phyloP scores from a whole-genome alignment of 2,888 invertebrate species.

The Trichacis sp. region DNA sequence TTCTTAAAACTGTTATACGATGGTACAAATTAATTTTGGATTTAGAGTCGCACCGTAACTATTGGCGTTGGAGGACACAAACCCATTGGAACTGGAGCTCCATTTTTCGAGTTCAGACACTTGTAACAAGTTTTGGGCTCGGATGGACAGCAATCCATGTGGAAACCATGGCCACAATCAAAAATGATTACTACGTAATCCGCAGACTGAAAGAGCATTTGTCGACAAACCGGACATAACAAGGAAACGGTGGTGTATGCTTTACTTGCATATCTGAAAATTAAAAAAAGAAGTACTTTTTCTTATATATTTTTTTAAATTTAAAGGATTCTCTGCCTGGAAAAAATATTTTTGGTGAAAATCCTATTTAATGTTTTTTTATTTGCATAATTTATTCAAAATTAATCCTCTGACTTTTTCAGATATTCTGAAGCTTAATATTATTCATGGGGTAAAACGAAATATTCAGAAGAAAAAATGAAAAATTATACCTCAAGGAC shows the following conservation, averaged over 20 bases:
- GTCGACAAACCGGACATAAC: conserved; percentile 61
- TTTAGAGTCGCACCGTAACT: conserved; percentile 54
- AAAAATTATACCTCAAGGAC: conserved; percentile 62
- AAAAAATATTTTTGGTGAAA: no score
- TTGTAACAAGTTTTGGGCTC: conserved; percentile 62
- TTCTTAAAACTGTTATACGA: no score
- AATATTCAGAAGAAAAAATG: no score
- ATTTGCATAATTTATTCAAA: no score
- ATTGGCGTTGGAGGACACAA: conserved; percentile 47
- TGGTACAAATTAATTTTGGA: no score
- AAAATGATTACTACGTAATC: conserved; percentile 61
- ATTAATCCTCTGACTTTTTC: no score
- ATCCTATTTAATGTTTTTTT: no score
- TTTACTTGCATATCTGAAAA: conserved; percentile 57
- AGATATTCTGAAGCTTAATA: no score
- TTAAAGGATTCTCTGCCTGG: no score
- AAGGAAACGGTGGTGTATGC: conserved; percentile 57
- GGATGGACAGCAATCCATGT: conserved; percentile 59
- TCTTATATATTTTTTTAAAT: no score
- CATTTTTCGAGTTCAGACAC: conserved; percentile 63
- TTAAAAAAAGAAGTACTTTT: no score
- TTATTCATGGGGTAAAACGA: no score
- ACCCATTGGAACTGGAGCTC: conserved; percentile 58
- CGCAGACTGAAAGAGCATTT: conserved; percentile 54
- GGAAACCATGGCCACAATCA: conserved; percentile 65